Evolutionary conservation across 2,888 invertebrate species (phyloP), one percentile per base, ranked within the genome.

Genomic region (Synanthedon formicaeformis): DNA sequence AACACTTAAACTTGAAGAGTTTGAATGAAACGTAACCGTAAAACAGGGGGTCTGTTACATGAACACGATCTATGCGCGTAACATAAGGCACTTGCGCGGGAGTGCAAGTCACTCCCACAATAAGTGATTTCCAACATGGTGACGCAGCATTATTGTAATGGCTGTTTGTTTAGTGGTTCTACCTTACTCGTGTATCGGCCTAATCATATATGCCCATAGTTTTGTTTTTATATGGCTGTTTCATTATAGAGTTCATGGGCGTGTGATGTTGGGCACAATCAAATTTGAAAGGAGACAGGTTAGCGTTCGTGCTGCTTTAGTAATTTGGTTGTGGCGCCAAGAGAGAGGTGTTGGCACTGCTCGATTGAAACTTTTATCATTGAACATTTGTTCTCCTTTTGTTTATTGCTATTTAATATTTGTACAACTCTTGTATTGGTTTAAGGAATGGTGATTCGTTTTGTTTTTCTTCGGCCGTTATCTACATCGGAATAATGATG

Each of bases 241-340:
- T 84, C 83, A 85, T 86, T 86, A 85, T 82, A 81, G 83, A 84
- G 82, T 85, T 85, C 83, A 85, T 83, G 84, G 85, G 86, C 85
- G 84, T 84, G 50, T 81, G 81, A 82, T 83, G 83, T 83, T 81
- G 73, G 81, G 73, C 80, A 79, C 85, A 79, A 85, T 85, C 84
- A 82, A 86, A 85, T 85, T 84, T 81, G 79, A 85, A 81, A 82
- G 76, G 77, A 82, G 82, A 84, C 85, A 83, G 83, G 81, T 79
- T 75, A 70, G 75, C 69, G 61, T 75, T 78, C 71, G 71, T 76
- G 70, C 74, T 73, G 76, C 70, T 78, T 73, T 75, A 62, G 73
- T 84, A 80, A 84, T 84, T 79, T 79, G 66, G 69, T 75, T 73
- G 72, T 80, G 85, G 86, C 86, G 86, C 86, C 85, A 74, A 63